A percentile compares a stretch with the other conserved stretches of the same genome.
These are phyloP conservation scores for Zaprionus ghesquierei DNA, from an alignment of 1,140 invertebrate genomes.

Conservation along the genomic window DNA sequence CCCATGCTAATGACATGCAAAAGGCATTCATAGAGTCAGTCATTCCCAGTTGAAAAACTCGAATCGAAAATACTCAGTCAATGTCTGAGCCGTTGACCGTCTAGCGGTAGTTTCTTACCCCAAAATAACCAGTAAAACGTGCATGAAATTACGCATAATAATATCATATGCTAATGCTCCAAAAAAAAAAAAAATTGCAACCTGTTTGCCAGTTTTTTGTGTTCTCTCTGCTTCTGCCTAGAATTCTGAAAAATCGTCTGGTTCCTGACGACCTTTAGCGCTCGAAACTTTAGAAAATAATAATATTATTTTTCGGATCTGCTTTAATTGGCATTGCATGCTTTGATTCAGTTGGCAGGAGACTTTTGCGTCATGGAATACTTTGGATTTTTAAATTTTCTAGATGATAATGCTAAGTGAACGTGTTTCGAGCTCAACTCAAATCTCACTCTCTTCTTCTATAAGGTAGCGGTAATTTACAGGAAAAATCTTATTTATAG, in stretches of 20 bases:
- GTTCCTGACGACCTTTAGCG: slow-evolving; percentile 3
- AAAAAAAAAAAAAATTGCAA: slow-evolving; percentile 16
- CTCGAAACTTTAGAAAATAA: background rate
- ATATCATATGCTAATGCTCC: slow-evolving; percentile 13
- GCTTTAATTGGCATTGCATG: slow-evolving; percentile 29
- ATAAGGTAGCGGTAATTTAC: slow-evolving; percentile 3
- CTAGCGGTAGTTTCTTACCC: slow-evolving; percentile 32
- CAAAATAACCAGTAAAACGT: slow-evolving; percentile 64
- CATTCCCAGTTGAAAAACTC: slow-evolving; percentile 41
- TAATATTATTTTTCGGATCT: background rate
- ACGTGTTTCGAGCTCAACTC: slow-evolving; percentile 30
- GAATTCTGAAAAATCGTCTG: background rate
- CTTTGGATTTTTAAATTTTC: slow-evolving; percentile 46
- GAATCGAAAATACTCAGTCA: background rate
- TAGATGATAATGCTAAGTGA: slow-evolving; percentile 51
- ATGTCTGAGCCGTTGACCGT: background rate
- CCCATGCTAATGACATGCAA: slow-evolving; percentile 59
- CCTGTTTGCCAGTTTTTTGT: slow-evolving; percentile 29
- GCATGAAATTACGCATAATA: slow-evolving; percentile 30
- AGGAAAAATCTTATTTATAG: slow-evolving; percentile 7
- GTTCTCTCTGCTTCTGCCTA: no score
- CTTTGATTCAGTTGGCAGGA: no score
- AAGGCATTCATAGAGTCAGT: slow-evolving; percentile 25
- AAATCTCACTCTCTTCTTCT: background rate
- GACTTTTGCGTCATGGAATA: slow-evolving; percentile 57